Evolutionary conservation across 2,888 invertebrate species (phyloP).

Genomic region (Volucella zonaria): DNA sequence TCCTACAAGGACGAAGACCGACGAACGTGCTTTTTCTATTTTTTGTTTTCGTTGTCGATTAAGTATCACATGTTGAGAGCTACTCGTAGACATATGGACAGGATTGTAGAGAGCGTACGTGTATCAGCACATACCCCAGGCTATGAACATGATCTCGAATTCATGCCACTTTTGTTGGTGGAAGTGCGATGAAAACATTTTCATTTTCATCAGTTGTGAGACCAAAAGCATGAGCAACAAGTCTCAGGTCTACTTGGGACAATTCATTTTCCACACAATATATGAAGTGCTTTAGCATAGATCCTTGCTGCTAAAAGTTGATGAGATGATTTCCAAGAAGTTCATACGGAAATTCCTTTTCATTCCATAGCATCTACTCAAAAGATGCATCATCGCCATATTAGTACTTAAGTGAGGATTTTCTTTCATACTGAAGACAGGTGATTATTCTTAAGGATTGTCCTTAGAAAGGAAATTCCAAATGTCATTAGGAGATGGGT

Average conservation of each 20-base stretch:
- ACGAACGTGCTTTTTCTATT: not conserved
- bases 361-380: not conserved
- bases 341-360: conserved; percentile 21
- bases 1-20: not conserved
- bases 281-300: not conserved
- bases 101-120: not conserved
- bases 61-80: conserved; percentile 15
- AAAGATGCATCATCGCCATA: not conserved
- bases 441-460: conserved; percentile 4
- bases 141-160: conserved; percentile 26
- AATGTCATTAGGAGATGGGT: not conserved
- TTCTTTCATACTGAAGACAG: conserved; percentile 14
- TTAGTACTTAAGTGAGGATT: conserved; percentile 20
- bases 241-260: conserved; percentile 23
- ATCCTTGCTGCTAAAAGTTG: not conserved
- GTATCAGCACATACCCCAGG: not conserved
- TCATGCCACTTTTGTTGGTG: conserved; percentile 13
- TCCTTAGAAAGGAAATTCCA: conserved; percentile 26
- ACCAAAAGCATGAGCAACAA: conserved; percentile 33
- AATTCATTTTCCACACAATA: conserved; percentile 12
- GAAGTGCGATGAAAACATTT: conserved; percentile 1
- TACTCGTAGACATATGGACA: conserved; percentile 5
- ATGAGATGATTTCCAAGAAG: not conserved
- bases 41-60: not conserved
- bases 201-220: not conserved